Evolutionary conservation across 2,797 vertebrate species (phyloP).

Genomic region (Thripadectes ignobilis): DNA sequence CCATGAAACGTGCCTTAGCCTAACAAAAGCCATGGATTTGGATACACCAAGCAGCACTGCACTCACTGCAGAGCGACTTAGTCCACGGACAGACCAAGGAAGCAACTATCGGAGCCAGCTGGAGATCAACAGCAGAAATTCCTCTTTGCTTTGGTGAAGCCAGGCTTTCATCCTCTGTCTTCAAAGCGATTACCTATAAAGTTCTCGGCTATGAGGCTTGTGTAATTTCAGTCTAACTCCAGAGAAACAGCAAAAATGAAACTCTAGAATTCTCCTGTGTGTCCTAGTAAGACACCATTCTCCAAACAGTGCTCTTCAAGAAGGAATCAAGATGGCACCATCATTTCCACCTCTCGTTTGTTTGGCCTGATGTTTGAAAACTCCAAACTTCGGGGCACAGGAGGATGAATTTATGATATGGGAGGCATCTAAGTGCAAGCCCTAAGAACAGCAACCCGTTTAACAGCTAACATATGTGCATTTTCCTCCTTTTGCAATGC

Average conservation of each 20-base stretch:
- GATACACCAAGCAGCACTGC: background rate
- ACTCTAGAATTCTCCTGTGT: background rate
- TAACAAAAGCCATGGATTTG: slow-evolving; percentile 30
- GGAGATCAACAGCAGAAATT: slow-evolving; percentile 46
- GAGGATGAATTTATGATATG: slow-evolving; percentile 5
- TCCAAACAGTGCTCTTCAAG: background rate
- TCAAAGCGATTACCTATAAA: slow-evolving; percentile 47
- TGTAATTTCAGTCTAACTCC: background rate
- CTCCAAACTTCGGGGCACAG: background rate
- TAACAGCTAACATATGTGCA: slow-evolving; percentile 22
- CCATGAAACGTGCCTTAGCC: slow-evolving; percentile 31
- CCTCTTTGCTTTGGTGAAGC: slow-evolving; percentile 9
- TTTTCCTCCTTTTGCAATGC: background rate
- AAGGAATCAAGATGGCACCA: background rate
- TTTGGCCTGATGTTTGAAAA: background rate
- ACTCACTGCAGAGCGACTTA: background rate
- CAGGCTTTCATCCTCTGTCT: slow-evolving; percentile 48
- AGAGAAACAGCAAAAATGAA: background rate
- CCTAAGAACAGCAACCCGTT: background rate
- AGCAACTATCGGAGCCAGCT: background rate
- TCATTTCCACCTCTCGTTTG: background rate
- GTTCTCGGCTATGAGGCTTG: background rate
- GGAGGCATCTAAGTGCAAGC: background rate
- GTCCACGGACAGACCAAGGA: background rate
- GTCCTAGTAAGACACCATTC: background rate